Evolutionary conservation across 1,140 invertebrate genomes (phyloP), one percentile per base, ranked within the genome.

Genomic region (Drosophila watanabei): DNA sequence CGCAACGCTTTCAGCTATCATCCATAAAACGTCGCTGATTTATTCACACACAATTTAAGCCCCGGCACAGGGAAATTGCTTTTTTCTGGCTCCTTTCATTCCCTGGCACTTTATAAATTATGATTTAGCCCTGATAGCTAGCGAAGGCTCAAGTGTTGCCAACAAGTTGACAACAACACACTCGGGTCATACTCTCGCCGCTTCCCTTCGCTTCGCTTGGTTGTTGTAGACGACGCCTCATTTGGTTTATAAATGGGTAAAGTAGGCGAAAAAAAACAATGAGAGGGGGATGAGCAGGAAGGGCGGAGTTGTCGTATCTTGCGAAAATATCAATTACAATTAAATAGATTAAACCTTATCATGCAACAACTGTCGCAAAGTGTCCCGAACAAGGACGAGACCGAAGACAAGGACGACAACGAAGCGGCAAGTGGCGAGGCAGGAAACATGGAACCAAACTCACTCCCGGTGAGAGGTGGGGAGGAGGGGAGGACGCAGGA

Each of bases 311-410:
- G 70, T 69, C 81, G 70, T 89, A 89, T 89, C 85, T 89, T 85
- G 85, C 64, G 82, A 89, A 89, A 89, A 89, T 89, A 89, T 89
- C 85, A 89, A 89, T 89, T 89, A 89, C 85, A 89, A 89, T 89
- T 89, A 89, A 89, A 89, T 89, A 89, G 85, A 89, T 89, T 89
- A 89, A 89, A 89, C 85, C 85, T 89, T 89, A 89, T 89, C 85
- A 89, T 89, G 85, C 85, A 89, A 89, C 85, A 89, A 89, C 85
- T 89, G 85, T 89, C 85, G 85, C 85, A 89, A 89, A 88, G 85
- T 89, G 85, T 84, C 85, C 73, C 69, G 73, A 61, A 79, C 85
- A 81, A 81, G 72, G 64, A 78, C 84, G 62, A 77, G 46, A 58
- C 75, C 65, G 59, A 56, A 61, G 51, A 62, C 68, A 61, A 66